A percentile compares a stretch with the other conserved stretches of the same genome.
phyloP scores from a whole-genome alignment of 2,797 vertebrate species.

The Enteromius thamalakanensis region DNA sequence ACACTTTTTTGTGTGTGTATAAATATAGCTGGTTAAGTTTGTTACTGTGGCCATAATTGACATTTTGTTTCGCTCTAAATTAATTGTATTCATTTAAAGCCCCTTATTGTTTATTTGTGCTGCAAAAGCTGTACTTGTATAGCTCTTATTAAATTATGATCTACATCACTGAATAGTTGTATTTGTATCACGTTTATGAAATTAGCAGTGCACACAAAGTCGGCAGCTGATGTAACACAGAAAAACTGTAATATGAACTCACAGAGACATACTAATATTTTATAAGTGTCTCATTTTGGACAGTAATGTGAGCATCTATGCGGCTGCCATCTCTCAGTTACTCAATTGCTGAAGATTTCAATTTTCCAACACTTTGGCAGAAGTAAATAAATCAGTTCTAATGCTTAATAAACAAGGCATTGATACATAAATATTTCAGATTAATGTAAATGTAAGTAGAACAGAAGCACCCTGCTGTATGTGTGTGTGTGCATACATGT shows the following conservation, averaged over 20 bases:
- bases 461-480: slow-evolving; percentile 43
- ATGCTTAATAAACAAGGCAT: slow-evolving; percentile 69
- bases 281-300: slow-evolving; percentile 21
- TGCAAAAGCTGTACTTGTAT: background rate
- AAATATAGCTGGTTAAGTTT: background rate
- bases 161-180: background rate
- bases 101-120: background rate
- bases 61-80: too few species aligned
- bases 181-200: slow-evolving; percentile 11
- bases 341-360: slow-evolving; percentile 65
- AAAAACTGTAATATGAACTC: slow-evolving; percentile 59
- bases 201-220: background rate
- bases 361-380: slow-evolving; percentile 59
- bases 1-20: background rate
- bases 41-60: background rate
- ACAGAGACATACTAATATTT: slow-evolving; percentile 27
- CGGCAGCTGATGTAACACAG: background rate
- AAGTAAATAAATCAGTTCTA: slow-evolving; percentile 63
- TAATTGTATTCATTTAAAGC: background rate
- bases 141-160: background rate
- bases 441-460: slow-evolving; percentile 49
- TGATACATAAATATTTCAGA: slow-evolving; percentile 58
- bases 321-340: slow-evolving; percentile 51
- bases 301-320: slow-evolving; percentile 48
- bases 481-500: background rate